phyloP scores from a whole-genome alignment of 2,888 invertebrate genomes.

The Cetonia aurata region DNA sequence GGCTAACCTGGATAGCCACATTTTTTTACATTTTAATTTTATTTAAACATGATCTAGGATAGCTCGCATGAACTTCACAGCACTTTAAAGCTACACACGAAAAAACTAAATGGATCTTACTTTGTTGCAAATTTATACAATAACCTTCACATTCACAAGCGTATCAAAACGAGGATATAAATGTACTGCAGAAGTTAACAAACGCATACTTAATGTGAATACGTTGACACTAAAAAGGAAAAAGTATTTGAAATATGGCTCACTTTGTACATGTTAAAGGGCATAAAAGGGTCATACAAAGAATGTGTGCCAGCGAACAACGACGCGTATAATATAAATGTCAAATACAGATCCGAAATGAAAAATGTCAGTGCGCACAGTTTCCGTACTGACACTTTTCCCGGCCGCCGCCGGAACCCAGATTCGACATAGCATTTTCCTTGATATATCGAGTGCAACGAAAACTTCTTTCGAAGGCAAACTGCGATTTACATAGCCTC shows the following conservation, averaged over 20 bases:
- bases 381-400: conserved; percentile 1
- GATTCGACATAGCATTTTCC: neutral
- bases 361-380: neutral
- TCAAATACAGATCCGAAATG: conserved; percentile 5
- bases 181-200: no score
- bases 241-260: neutral
- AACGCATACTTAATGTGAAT: no score
- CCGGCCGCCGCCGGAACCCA: neutral
- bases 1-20: no score
- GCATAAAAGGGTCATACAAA: neutral
- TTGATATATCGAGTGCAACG: neutral
- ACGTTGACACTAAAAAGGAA: neutral
- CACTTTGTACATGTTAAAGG: neutral
- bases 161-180: no score
- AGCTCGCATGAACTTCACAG: no score
- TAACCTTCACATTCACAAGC: no score
- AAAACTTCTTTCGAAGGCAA: neutral
- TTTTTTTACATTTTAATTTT: no score
- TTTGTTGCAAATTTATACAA: no score
- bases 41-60: no score
- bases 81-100: no score
- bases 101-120: no score
- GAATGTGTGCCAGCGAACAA: neutral
- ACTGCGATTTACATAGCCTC: neutral
- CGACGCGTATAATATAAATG: conserved; percentile 22